phyloP scores from a whole-genome alignment of 2,797 vertebrate genomes.

The Hephaestus fuliginosus region DNA sequence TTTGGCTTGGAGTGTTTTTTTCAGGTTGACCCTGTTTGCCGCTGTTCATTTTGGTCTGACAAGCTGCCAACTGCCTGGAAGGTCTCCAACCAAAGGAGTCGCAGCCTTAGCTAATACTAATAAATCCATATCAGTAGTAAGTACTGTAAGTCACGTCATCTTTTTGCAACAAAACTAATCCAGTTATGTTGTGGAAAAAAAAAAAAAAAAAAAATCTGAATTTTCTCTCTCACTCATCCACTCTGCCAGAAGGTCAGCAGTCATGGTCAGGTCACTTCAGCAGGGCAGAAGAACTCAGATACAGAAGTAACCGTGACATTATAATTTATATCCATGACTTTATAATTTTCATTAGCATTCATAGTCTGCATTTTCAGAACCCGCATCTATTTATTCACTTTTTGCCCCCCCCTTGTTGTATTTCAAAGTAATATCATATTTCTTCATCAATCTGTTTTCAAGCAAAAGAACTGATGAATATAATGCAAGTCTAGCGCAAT shows the following conservation, averaged over 20 bases:
- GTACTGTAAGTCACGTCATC: not conserved
- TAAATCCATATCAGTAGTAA: conserved; percentile 16
- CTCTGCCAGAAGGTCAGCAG: conserved; percentile 19
- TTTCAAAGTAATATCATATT: conserved; percentile 8
- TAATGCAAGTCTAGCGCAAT: conserved; percentile 7
- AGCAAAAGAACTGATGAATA: not conserved
- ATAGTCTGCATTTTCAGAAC: not conserved
- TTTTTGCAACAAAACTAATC: conserved; percentile 1
- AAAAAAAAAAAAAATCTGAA: not conserved
- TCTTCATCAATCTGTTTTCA: conserved; percentile 6
- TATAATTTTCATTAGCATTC: conserved; percentile 1
- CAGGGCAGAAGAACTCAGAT: not conserved
- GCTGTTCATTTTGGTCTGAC: conserved; percentile 1
- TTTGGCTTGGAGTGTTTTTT: not conserved
- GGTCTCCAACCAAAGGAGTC: conserved; percentile 16
- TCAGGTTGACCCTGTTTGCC: conserved; percentile 17
- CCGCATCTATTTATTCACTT: not conserved
- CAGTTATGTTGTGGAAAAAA: not conserved
- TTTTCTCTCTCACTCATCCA: not conserved
- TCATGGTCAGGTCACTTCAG: not conserved
- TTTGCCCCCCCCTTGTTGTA: not conserved
- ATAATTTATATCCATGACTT: not conserved
- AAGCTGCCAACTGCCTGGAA: conserved; percentile 22
- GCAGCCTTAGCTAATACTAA: not conserved
- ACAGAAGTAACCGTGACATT: not conserved